Evolutionary conservation across 2,888 invertebrate species (phyloP).

Genomic region (Cheilosia pagana): DNA sequence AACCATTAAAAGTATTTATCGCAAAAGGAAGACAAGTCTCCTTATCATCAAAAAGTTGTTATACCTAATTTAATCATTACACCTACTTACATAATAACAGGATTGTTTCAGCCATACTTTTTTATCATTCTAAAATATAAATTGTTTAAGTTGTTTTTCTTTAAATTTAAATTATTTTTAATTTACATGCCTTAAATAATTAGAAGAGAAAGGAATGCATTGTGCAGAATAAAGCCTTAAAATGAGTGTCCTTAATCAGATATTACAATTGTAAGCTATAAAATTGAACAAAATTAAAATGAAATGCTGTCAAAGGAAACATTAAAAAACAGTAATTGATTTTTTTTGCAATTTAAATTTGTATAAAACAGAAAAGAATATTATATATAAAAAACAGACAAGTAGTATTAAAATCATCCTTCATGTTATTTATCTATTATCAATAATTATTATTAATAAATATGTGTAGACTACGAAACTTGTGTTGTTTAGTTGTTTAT

Average conservation of each 20-base stretch:
- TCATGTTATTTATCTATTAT: conserved; percentile 71
- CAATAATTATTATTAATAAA: conserved; percentile 47
- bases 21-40: background rate
- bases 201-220: conserved; percentile 18
- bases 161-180: conserved; percentile 34
- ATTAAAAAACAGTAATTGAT: background rate
- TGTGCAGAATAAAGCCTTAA: conserved; percentile 55
- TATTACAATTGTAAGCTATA: conserved; percentile 39
- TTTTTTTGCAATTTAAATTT: conserved; percentile 22
- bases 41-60: background rate
- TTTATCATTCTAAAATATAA: background rate
- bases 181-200: conserved; percentile 35
- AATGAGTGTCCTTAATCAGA: conserved; percentile 72
- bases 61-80: background rate
- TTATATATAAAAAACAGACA: conserved; percentile 16
- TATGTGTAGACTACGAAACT: conserved; percentile 34
- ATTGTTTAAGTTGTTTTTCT: background rate
- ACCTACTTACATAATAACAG: background rate
- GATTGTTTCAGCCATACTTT: background rate
- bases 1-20: conserved; percentile 59
- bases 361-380: background rate
- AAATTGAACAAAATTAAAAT: conserved; percentile 5
- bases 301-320: background rate
- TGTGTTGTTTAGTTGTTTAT: background rate
- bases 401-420: conserved; percentile 33